These are phyloP conservation scores for Oncorhynchus gorbuscha DNA, from an alignment of 2,113 vertebrate species.

Conservation along the genomic window DNA sequence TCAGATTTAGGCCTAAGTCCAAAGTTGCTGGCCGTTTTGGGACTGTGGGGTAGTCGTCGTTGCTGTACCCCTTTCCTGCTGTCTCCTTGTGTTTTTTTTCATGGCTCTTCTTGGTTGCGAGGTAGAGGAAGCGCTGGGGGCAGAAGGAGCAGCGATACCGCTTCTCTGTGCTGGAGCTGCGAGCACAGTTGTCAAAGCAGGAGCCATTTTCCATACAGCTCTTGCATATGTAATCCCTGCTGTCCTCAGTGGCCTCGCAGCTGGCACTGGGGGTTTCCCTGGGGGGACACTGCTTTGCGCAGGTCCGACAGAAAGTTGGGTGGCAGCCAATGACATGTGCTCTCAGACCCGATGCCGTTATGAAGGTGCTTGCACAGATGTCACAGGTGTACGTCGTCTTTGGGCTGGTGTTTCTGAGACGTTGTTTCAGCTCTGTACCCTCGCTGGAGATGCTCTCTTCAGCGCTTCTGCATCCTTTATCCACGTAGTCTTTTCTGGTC, in stretches of 20 bases:
- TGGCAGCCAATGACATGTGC: slow-evolving; percentile 90
- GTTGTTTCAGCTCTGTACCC: slow-evolving; percentile 62
- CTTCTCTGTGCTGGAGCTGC: slow-evolving; percentile 89
- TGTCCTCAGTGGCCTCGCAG: slow-evolving; percentile 73
- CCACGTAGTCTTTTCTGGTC: slow-evolving; percentile 39
- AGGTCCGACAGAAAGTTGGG: slow-evolving; percentile 87
- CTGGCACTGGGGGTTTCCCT: slow-evolving; percentile 76
- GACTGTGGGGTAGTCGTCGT: slow-evolving; percentile 81
- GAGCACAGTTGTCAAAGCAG: slow-evolving; percentile 85
- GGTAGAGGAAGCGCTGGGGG: slow-evolving; percentile 93
- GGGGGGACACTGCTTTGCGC: slow-evolving; percentile 88
- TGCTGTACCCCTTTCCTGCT: slow-evolving; percentile 77
- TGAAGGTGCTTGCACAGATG: slow-evolving; percentile 88
- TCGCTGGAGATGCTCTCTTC: slow-evolving; percentile 67
- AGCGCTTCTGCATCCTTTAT: slow-evolving; percentile 34
- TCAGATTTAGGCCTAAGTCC: slow-evolving; percentile 76
- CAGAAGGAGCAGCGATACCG: slow-evolving; percentile 95
- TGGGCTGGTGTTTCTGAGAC: slow-evolving; percentile 73
- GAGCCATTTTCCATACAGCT: slow-evolving; percentile 88
- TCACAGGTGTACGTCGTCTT: slow-evolving; percentile 82
- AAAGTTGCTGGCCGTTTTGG: slow-evolving; percentile 84
- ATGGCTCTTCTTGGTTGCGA: slow-evolving; percentile 93
- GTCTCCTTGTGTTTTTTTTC: slow-evolving; percentile 88
- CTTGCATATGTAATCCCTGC: slow-evolving; percentile 88
- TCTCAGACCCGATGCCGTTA: slow-evolving; percentile 86